Evolutionary conservation across 2,113 vertebrate species (phyloP).

Genomic region (Carettochelys insculpta): DNA sequence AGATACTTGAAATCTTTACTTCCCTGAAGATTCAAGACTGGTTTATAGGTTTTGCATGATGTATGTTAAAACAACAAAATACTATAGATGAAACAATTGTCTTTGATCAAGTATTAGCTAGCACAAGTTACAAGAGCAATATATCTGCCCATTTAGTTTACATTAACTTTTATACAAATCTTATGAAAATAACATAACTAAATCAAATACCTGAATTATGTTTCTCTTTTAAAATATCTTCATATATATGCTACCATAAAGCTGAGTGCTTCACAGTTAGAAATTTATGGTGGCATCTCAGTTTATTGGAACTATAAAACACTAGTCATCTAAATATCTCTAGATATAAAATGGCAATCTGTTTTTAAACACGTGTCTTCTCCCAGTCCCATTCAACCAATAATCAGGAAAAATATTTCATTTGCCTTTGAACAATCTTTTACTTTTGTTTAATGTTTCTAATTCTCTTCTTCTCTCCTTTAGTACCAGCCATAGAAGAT

Average conservation of each 20-base stretch:
- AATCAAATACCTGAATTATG: neutral
- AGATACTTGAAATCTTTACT: neutral
- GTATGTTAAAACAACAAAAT: neutral
- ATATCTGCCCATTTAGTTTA: neutral
- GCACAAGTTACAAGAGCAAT: neutral
- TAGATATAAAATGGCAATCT: slow-evolving; percentile 17
- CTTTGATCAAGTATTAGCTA: neutral
- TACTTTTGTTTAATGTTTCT: neutral
- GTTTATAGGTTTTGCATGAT: neutral
- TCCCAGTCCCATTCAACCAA: neutral
- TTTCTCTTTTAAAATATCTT: neutral
- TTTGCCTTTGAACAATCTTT: neutral
- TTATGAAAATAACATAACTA: slow-evolving; percentile 4
- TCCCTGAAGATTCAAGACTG: neutral
- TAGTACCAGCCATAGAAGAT: neutral
- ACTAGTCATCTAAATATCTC: slow-evolving; percentile 4
- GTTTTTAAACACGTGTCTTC: neutral
- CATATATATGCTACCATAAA: slow-evolving; percentile 13
- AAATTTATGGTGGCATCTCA: neutral
- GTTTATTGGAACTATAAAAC: slow-evolving; percentile 46
- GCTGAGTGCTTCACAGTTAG: slow-evolving; percentile 8
- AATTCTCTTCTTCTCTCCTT: neutral
- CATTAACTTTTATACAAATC: neutral
- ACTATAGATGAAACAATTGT: neutral
- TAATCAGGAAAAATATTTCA: neutral